Base-by-base conservation (phyloP, 2,888 invertebrate species). In the Spilarctia lutea region DNA sequence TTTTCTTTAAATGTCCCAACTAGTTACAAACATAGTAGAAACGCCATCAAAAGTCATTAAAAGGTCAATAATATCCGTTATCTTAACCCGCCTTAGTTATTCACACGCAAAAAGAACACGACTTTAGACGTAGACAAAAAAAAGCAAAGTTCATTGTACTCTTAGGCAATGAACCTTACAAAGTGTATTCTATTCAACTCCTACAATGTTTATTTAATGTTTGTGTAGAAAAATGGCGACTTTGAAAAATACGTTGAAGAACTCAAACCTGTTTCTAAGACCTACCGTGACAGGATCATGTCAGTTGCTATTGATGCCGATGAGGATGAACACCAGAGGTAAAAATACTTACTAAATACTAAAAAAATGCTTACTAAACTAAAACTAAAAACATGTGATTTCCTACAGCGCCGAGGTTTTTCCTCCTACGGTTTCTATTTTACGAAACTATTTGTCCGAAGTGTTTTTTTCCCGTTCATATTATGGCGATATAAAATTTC, bases 301-400 rank as follows among this genome's bases (percentile, higher is more conserved):
- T 99, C 99, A 89, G 99, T 99, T 48, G 98, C 98, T 87, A 99
- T 99, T 92, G 98, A 99, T 94, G 97, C 98, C 70, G 99, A 98
- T 89, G 98, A 99, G 91, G 98, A 98, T 90, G 99, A 99, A 92
- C 99, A 99, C 95, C 98, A 98, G 88, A 96, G 96, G 96, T 96
- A 86, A 80, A 27, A 16, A 27, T 45, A 24, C 20, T 48, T 2
- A 24, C 65, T 52, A 24, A 52, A 7, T 52, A 52, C 24, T 20
- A 56, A 27, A 56, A 42, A n/a, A 42, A 42, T 2, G 13, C 42
- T 42, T 13, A 42, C 42, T 24, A 56, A 56, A 10, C n/a, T 1
- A 60, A 27, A 27, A 27, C 10, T 60, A 60, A 10, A 27, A 20
- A 2, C 13, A 13, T 27, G 60, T 60, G 27, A 13, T 27, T 27